Evolutionary conservation across 23 tunicate species (phyloP).

Genomic region (Styela plicata): DNA sequence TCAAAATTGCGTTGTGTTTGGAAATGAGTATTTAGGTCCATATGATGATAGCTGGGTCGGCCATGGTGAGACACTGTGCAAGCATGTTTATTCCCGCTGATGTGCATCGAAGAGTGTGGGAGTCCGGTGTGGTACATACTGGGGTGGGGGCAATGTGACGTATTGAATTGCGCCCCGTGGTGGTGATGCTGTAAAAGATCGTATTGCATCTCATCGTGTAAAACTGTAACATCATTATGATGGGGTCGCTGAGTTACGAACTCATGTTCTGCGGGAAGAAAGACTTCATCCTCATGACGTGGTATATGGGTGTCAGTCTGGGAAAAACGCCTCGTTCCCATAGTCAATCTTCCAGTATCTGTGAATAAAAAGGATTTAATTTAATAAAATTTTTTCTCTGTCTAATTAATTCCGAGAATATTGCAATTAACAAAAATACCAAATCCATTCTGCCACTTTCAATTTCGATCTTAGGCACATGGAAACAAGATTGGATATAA

Average conservation of each 20-base stretch:
- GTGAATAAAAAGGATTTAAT: no score
- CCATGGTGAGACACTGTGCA: not conserved
- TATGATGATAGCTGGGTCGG: not conserved
- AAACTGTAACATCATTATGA: slow-evolving; percentile 17
- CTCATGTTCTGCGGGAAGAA: slow-evolving; percentile 28
- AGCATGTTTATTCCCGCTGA: not conserved
- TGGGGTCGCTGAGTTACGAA: not conserved
- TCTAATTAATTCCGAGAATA: no score
- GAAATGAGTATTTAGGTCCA: no score
- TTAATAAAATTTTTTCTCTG: no score
- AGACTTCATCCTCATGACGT: slow-evolving; percentile 48
- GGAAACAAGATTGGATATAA: no score
- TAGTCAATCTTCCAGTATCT: slow-evolving; percentile 7
- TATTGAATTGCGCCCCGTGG: slow-evolving; percentile 7
- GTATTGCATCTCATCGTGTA: slow-evolving; percentile 27
- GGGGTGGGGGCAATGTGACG: not conserved
- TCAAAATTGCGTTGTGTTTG: no score
- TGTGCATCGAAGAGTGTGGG: not conserved
- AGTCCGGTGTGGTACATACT: not conserved
- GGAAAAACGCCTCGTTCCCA: not conserved
- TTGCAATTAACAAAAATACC: no score
- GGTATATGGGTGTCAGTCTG: no score
- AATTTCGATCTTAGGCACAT: no score
- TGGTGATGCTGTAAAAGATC: slow-evolving; percentile 83
- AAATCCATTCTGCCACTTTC: no score